These are phyloP conservation scores for Psephotus haematonotus DNA, from an alignment of 2,113 vertebrate species.

Conservation along the genomic window DNA sequence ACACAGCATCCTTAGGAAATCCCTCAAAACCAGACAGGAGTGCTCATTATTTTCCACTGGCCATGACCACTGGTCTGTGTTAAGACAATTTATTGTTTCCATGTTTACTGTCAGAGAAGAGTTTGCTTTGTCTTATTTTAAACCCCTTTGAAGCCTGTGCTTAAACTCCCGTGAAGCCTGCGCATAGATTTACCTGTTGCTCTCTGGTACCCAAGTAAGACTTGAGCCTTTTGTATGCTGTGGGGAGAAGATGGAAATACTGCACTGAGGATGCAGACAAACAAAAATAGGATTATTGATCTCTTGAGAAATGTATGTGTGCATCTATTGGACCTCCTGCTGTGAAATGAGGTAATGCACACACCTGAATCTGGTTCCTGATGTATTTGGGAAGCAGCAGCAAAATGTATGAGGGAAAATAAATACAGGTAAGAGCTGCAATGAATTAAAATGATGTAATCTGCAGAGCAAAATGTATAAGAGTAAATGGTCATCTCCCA, in stretches of 20 bases:
- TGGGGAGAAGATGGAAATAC: background rate
- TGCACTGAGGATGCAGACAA: background rate
- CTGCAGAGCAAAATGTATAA: background rate
- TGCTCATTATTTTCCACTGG: constrained; percentile 14
- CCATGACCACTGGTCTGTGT: background rate
- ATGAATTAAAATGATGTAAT: background rate
- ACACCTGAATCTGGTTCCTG: background rate
- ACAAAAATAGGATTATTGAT: background rate
- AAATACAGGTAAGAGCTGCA: background rate
- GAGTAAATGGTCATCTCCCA: background rate
- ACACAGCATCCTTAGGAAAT: background rate
- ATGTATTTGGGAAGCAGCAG: background rate
- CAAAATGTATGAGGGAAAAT: background rate
- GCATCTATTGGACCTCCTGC: background rate
- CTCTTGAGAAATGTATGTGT: background rate
- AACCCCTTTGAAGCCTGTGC: background rate
- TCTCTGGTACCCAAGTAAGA: background rate
- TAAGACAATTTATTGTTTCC: constrained; percentile 28
- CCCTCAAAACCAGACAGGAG: background rate
- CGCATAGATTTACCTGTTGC: background rate
- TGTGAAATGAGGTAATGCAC: background rate
- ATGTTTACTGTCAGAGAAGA: constrained; percentile 1
- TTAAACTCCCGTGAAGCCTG: background rate
- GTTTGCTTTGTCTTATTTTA: constrained; percentile 33
- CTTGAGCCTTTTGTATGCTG: background rate